phyloP scores from a whole-genome alignment of 92 coral and sea anemone species.

The Palythoa caribaeorum region DNA sequence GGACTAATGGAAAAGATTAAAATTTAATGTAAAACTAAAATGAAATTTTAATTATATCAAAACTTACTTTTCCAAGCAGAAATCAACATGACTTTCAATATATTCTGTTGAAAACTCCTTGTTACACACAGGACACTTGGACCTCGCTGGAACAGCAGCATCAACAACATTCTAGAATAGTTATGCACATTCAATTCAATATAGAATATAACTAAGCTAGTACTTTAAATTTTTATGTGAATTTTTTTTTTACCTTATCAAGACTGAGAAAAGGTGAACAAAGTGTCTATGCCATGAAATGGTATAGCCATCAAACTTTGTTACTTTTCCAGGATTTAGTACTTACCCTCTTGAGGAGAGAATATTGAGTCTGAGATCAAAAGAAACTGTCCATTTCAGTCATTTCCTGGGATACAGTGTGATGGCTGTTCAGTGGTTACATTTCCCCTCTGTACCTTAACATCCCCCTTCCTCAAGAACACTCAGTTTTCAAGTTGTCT shows the following conservation, averaged over 20 bases:
- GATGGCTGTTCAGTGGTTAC: neutral
- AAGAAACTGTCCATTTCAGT: conserved; percentile 6
- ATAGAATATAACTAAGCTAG: neutral
- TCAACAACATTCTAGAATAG: conserved; percentile 8
- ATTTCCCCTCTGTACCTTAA: neutral
- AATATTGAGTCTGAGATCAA: neutral
- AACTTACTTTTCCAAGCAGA: conserved; percentile 12
- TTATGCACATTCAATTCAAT: neutral
- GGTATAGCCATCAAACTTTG: conserved; percentile 8
- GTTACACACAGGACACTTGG: conserved; percentile 17
- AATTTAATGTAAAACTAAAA: neutral
- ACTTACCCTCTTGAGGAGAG: conserved; percentile 10
- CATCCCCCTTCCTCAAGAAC: neutral
- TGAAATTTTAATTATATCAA: conserved; percentile 4
- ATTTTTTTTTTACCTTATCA: neutral
- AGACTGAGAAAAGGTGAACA: neutral
- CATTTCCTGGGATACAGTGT: conserved; percentile 10
- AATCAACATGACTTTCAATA: conserved; percentile 3
- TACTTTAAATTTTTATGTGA: neutral
- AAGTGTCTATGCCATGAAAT: conserved; percentile 7
- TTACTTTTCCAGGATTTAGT: neutral
- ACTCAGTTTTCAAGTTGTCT: conserved; percentile 9
- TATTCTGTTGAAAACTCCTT: conserved; percentile 2
- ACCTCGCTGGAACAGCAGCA: conserved; percentile 16
- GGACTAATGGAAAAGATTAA: conserved; percentile 3